phyloP scores from a whole-genome alignment of 2,113 vertebrate genomes.

The Patagioenas fasciata region DNA sequence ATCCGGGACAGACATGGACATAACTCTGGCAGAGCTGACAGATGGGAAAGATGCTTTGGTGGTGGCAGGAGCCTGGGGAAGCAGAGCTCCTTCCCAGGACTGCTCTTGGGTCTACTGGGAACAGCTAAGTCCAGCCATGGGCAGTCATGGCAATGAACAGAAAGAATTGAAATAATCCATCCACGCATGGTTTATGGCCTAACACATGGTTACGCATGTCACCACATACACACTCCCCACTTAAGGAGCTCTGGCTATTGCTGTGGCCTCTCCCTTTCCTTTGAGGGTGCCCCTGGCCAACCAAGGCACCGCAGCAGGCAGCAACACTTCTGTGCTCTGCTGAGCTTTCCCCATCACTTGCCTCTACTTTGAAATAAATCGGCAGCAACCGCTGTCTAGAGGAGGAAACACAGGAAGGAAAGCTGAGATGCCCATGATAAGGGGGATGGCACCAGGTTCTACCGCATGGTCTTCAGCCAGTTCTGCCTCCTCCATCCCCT shows the following conservation, averaged over 20 bases:
- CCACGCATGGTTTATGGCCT: rapidly evolving
- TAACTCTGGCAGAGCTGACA: not conserved
- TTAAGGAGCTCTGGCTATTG: not conserved
- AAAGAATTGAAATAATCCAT: not conserved
- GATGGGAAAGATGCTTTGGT: not conserved
- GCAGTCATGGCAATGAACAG: not conserved
- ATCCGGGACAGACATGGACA: not conserved
- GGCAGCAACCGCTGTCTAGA: not conserved
- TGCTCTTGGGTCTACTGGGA: not conserved
- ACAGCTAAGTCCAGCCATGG: not conserved
- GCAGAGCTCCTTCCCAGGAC: not conserved
- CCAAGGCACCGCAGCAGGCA: not conserved
- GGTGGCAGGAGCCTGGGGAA: not conserved
- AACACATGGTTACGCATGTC: rapidly evolving
- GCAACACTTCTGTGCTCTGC: rapidly evolving
- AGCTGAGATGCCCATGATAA: not conserved
- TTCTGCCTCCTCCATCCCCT: not conserved
- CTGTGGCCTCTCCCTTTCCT: not conserved
- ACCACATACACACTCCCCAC: not conserved
- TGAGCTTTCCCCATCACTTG: not conserved
- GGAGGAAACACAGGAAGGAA: not conserved
- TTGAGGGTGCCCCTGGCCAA: not conserved
- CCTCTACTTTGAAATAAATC: not conserved
- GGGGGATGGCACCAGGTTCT: rapidly evolving
- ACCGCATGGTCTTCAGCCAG: not conserved